A percentile compares a stretch with the other conserved stretches of the same genome.
Conservation (phyloP, 2,888 invertebrate genomes). For the Eurytoma californica region DNA sequence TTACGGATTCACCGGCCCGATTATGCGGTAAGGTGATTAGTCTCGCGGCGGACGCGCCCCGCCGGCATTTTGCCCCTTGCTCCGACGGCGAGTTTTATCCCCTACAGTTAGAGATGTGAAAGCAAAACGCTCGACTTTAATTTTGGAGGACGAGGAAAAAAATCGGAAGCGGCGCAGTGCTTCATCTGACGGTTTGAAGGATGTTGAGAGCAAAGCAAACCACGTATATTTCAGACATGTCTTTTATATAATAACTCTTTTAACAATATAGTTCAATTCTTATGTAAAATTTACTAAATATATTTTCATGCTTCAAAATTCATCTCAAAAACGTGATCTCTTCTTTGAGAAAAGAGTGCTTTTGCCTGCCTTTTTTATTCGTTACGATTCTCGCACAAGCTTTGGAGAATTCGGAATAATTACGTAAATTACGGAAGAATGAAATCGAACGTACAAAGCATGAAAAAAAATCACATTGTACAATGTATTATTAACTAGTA, state of each 20-base stretch:
- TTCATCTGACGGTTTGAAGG: background rate
- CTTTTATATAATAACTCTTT: conserved; percentile 41
- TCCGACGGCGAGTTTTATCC: conserved; percentile 9
- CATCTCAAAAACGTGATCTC: conserved; percentile 7
- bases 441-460: no score
- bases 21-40: conserved; percentile 42
- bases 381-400: no score
- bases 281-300: conserved; percentile 45
- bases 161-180: background rate
- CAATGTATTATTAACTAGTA: no score
- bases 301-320: conserved; percentile 28
- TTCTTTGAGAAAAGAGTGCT: background rate
- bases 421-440: no score
- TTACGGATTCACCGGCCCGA: conserved; percentile 29
- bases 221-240: background rate
- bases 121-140: background rate
- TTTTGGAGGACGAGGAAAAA: background rate
- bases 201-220: no score
- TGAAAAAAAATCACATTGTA: no score
- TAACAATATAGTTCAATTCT: conserved; percentile 36
- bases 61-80: conserved; percentile 15
- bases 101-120: conserved; percentile 36
- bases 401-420: no score
- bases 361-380: no score
- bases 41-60: background rate